Base-by-base conservation (phyloP, 2,888 invertebrate species). In the Mythimna vitellina region DNA sequence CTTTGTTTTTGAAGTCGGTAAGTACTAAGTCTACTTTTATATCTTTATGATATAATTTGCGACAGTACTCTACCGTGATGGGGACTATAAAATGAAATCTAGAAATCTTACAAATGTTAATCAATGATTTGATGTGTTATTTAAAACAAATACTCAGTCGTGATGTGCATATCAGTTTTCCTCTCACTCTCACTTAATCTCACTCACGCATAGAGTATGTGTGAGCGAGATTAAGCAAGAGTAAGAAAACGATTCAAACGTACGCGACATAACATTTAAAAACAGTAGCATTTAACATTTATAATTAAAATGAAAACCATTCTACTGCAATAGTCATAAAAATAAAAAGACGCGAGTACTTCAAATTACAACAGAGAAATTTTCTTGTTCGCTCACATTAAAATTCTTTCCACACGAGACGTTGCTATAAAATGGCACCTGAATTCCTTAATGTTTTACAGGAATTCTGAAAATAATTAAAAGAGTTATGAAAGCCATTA, bases 391-490 rank as follows among this genome's bases (percentile, higher is more conserved):
- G 42, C 61, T 82, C 65, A 65, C 78, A 80, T 82, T 80, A 78
- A 80, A 70, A 83, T 81, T 81, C 80, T 80, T 83, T 83, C 57
- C 79, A 80, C 80, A 78, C 67, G 78, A 78, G 82, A 69, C 32
- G 66, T 29, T 63, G 61, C 29, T 75, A 35, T 35, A 73, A 70
- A 83, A 79, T 80, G 70, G 61, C 49, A 67, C 66, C 65, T 60
- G 63, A 78, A 83, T 73, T 81, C 77, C 81, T 84, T 64, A 70
- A 73, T 71, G 69, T 72, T 78, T 76, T 75, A 67, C 67, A 74
- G 65, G 72, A 79, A 81, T 87, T 84, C 78, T 80, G 76, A 72
- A 82, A 87, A 85, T 87, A 88, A 88, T 89, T 86, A 86, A 87
- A 88, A 79, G 80, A 87, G 83, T 85, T 87, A 87, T 85, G 84